These are phyloP conservation scores for Erebia palarica DNA, from an alignment of 2,888 invertebrate genomes.

Conservation along the genomic window DNA sequence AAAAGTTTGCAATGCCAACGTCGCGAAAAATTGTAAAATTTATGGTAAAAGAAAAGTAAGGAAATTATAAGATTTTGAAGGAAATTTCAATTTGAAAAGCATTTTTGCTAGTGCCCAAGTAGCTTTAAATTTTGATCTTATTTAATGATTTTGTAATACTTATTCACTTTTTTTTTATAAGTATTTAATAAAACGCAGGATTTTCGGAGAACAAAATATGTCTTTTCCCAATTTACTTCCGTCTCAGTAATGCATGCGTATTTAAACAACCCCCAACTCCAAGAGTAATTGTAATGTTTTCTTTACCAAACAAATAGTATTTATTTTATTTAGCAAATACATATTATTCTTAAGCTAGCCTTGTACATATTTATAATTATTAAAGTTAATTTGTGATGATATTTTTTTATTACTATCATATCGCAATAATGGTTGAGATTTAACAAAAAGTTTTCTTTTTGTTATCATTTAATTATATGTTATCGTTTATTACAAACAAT, in stretches of 20 bases:
- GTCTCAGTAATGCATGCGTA: background rate
- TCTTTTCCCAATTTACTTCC: background rate
- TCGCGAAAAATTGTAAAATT: too few species aligned
- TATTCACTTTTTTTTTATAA: too few species aligned
- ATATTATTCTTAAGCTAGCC: constrained; percentile 9
- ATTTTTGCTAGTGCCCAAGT: too few species aligned
- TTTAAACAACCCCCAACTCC: background rate
- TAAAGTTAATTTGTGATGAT: constrained; percentile 39
- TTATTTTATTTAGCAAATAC: background rate
- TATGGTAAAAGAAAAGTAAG: background rate
- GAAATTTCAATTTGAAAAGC: too few species aligned
- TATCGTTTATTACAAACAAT: too few species aligned
- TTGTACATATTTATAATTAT: constrained; percentile 18
- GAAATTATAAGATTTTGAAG: background rate
- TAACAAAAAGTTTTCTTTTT: too few species aligned
- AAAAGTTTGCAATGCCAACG: too few species aligned
- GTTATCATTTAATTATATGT: background rate
- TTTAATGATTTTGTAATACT: too few species aligned
- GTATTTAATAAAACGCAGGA: too few species aligned
- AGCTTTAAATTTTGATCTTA: too few species aligned
- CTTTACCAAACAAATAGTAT: background rate
- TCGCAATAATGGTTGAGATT: background rate
- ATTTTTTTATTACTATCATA: background rate
- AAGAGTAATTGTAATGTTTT: background rate
- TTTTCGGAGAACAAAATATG: background rate